Percentiles rank a stretch among this genome's conserved stretches.
These are phyloP conservation scores for Chrysochloris asiatica DNA, from an alignment of 2,113 vertebrate species.

Conservation along the genomic window DNA sequence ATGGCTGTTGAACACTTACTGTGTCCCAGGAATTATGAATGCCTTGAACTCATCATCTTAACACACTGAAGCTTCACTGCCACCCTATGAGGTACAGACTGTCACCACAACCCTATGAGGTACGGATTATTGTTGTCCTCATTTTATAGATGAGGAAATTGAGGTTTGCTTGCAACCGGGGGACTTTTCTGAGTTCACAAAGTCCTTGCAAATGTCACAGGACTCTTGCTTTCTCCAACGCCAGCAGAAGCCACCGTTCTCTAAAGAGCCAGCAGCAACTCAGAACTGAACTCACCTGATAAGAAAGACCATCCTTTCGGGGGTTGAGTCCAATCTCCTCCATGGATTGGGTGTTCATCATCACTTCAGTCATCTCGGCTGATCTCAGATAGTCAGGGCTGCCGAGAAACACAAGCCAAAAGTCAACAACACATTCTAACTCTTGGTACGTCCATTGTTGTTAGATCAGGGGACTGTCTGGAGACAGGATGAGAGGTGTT, in stretches of 20 bases:
- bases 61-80: background rate
- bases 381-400: constrained; percentile 93
- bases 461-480: background rate
- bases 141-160: constrained; percentile 27
- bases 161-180: background rate
- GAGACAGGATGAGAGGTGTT: constrained; percentile 19
- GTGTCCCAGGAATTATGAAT: background rate
- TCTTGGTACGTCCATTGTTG: background rate
- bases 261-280: background rate
- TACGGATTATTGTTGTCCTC: background rate
- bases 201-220: background rate
- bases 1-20: background rate
- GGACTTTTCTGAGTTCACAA: background rate
- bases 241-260: background rate
- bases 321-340: constrained; percentile 95
- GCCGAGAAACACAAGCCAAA: constrained; percentile 76
- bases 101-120: background rate
- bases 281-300: constrained; percentile 88
- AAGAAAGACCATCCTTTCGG: constrained; percentile 94
- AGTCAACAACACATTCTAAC: constrained; percentile 52
- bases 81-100: no score
- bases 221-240: background rate
- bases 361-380: constrained; percentile 97
- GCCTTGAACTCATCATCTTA: background rate
- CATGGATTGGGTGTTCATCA: constrained; percentile 94